Evolutionary conservation across 2,888 invertebrate genomes (phyloP), one percentile per base, ranked within the genome.

Genomic region (Amorpha juglandis): DNA sequence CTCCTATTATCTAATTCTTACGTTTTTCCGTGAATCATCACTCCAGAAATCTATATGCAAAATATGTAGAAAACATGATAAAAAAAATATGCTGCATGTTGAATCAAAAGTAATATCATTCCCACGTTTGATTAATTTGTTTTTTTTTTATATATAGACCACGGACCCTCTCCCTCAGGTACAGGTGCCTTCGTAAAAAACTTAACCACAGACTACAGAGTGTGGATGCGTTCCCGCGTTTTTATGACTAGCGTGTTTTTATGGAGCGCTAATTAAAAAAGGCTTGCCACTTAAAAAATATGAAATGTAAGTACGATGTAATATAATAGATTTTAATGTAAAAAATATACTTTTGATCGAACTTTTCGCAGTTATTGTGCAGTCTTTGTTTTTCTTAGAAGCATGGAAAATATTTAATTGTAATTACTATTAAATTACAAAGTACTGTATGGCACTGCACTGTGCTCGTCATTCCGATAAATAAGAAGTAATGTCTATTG

Each of bases 171-270:
- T 62, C 65, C 62, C 65, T 66, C 65, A 42, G 27, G 33, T 66
- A 66, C 65, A 66, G 65, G 62, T 66, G 65, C 48, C 45, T 42
- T 33, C 7, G 51, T 62, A 66, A 66, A 66, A 65, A 65, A 50
- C 42, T 53, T 16, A 50, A 51, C 52, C 62, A 58, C 58, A 81
- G 79, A 77, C 78, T 76, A 74, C 74, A 73, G 71, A 78, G 78
- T 74, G 45, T 74, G 75, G 77, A 78, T 75, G 72, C 70, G 76
- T 82, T 86, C 84, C 82, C 84, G 86, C 83, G 83, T 82, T 85
- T 86, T 86, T 86, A 70, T 76, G 62, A 19, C 69, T 65, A 69
- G 21, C 21, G 12, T n/a, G 58, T 69, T 71, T 71, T 70, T 69
- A 58, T 67, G 48, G 64, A 27, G 47, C 33, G 33, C 50, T 64